Evolutionary conservation across 2,888 invertebrate species (phyloP), one percentile per base, ranked within the genome.

Genomic region (Latrodectus elegans): DNA sequence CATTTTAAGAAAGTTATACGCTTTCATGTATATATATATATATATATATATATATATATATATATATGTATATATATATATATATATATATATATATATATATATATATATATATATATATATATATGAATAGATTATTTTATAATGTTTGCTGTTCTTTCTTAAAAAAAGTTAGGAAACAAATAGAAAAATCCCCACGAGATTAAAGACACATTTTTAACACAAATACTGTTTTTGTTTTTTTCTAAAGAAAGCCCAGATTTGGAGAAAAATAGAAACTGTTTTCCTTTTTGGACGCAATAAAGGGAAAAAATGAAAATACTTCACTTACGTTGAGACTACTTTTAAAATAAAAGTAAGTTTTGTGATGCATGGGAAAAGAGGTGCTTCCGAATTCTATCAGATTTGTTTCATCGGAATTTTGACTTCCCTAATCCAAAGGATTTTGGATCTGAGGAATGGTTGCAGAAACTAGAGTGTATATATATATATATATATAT

Each of bases 141-240:
- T 38, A 38, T 38, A 4, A 38, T 38, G 38, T 6, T 6, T 38
- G 38, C 38, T 38, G 4, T 38, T 38, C 0, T 38, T 38, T 38
- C 38, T 38, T 38, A 38, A 38, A 38, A 4, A 22, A 22, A 38
- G 4, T 6, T 38, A 38, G 4, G 38, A 38, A 38, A 38, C 38
- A 38, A 38, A 38, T 38, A 38, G 4, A 38, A 38, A 38, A 38
- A 38, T 6, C 70, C 65, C 72, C 72, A 51, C 53, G 72, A 80
- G 80, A 80, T 80, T 80, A 80, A 80, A 80, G 72, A 65, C 80
- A 80, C 60, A 73, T 73, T 80, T 80, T 72, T 73, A 80, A 80
- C 73, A 80, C 73, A 80, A 80, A 80, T 73, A 65, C 73, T 80
- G 72, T 80, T 65, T 67, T 77, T 22, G 52, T 77, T 77, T 53